Evolutionary conservation across 2,888 invertebrate species (phyloP).

Genomic region (Heliconius hortense): DNA sequence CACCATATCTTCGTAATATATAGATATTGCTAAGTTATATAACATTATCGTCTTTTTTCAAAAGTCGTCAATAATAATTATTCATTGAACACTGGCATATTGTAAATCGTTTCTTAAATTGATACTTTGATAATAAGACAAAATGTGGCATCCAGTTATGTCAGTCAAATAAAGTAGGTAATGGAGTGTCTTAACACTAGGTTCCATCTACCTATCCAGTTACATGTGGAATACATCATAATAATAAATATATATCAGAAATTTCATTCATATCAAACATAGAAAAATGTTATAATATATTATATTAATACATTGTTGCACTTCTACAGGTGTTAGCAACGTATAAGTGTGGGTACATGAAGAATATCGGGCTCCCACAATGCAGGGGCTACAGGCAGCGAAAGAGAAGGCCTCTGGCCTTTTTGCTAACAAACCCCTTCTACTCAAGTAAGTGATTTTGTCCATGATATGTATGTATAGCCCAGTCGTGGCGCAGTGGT

Average conservation of each 20-base stretch:
- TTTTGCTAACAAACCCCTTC: conserved; percentile 74
- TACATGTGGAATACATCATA: too few species aligned
- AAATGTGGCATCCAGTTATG: too few species aligned
- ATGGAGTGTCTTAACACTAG: not conserved
- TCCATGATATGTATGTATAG: not conserved
- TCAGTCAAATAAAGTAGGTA: too few species aligned
- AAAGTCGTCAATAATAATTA: too few species aligned
- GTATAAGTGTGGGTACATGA: conserved; percentile 65
- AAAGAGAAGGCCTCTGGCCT: conserved; percentile 79
- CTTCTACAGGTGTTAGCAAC: conserved; percentile 59
- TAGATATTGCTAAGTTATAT: not conserved
- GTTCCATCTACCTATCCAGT: not conserved
- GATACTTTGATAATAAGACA: too few species aligned
- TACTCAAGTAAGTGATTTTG: conserved; percentile 70
- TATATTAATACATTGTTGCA: not conserved
- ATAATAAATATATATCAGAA: too few species aligned
- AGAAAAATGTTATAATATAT: too few species aligned
- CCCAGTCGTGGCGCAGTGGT: too few species aligned
- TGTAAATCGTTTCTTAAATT: too few species aligned
- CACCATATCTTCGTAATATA: too few species aligned
- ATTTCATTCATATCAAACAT: too few species aligned
- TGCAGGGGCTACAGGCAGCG: conserved; percentile 79
- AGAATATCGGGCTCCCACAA: conserved; percentile 61
- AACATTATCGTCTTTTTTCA: not conserved
- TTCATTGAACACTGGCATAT: too few species aligned